Base-by-base conservation (phyloP, 1,140 invertebrate species). In the Heliconius himera region DNA sequence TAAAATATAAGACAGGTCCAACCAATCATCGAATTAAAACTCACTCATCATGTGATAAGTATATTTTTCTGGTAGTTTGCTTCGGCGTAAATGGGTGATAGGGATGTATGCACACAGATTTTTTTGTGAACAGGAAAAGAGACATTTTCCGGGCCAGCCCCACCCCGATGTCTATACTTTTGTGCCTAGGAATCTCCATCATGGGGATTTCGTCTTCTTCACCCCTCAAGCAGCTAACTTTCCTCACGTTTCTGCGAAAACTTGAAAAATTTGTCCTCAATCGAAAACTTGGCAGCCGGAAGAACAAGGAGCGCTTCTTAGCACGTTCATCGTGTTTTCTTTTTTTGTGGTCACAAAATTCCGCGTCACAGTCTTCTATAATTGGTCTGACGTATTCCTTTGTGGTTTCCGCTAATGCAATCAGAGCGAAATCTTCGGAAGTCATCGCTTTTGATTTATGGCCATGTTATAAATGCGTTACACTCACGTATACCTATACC, bases 51-150 rank as follows among this genome's bases (percentile, higher is more conserved):
- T 81, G 41, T 22, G 80, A 77, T 33, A 89, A 70, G 71, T 89
- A 84, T 22, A 94, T 89, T 85, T 93, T 94, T 73, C 93, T 90
- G 20, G 91, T 89, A 1, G 90, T 91, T 81, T 91, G 89, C 20
- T 87, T 85, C 3, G 93, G 93, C n/a, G 91, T 93, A 74, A 87
- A 94, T 8, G 92, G 93, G 76, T 94, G 93, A 74, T 93, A 93
- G 0, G 93, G 93, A 83, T 94, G 93, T 41, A 90, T 81, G 73
- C 89, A 93, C 26, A 91, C 89, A 0, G 90, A 89, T 72, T 87
- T 88, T 76, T 81, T 91, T 5, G 91, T 93, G 74, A 94, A 94
- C 11, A 94, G 83, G 36, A 94, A 94, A 20, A 93, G 84, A 0
- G 93, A 94, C 54, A 93, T 81, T 74, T 87, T 85, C n/a, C 93